Evolutionary conservation across 1,140 invertebrate genomes (phyloP).

Genomic region (Battus philenor): DNA sequence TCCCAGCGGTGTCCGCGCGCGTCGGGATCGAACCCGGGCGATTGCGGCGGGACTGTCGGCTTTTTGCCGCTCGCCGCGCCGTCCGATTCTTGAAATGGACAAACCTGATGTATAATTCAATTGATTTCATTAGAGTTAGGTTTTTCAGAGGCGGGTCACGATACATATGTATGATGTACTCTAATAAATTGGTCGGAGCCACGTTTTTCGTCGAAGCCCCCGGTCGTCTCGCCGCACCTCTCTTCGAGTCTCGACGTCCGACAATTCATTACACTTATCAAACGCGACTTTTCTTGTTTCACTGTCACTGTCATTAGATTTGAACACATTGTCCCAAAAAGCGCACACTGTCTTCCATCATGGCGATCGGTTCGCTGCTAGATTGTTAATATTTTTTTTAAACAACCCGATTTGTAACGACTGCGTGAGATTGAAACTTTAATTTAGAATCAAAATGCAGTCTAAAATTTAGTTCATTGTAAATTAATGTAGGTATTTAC

Average conservation of each 20-base stretch:
- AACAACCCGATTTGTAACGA: too few relatives aligned
- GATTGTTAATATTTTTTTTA: too few relatives aligned
- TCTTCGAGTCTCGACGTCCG: neutral
- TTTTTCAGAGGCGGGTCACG: slow-evolving; percentile 48
- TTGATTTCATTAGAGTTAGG: slow-evolving; percentile 54
- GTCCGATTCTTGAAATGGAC: slow-evolving; percentile 43
- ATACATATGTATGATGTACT: slow-evolving; percentile 48
- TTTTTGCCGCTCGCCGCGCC: slow-evolving; percentile 28
- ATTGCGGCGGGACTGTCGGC: neutral
- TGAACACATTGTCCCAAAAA: too few relatives aligned
- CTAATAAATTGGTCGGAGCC: slow-evolving; percentile 49
- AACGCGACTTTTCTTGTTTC: too few relatives aligned
- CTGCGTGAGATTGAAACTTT: too few relatives aligned
- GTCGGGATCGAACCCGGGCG: neutral
- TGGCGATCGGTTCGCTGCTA: too few relatives aligned
- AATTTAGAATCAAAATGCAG: too few relatives aligned
- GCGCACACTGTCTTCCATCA: too few relatives aligned
- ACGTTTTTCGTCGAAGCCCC: slow-evolving; percentile 28
- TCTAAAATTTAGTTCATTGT: too few relatives aligned
- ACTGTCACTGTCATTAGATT: too few relatives aligned
- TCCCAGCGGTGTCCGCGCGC: slow-evolving; percentile 5
- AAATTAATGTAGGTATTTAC: too few relatives aligned
- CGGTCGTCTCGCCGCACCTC: neutral
- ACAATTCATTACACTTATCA: too few relatives aligned
- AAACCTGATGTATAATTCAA: slow-evolving; percentile 58